Base-by-base conservation (phyloP, 2,888 invertebrate species). In the Pheosia gnoma region DNA sequence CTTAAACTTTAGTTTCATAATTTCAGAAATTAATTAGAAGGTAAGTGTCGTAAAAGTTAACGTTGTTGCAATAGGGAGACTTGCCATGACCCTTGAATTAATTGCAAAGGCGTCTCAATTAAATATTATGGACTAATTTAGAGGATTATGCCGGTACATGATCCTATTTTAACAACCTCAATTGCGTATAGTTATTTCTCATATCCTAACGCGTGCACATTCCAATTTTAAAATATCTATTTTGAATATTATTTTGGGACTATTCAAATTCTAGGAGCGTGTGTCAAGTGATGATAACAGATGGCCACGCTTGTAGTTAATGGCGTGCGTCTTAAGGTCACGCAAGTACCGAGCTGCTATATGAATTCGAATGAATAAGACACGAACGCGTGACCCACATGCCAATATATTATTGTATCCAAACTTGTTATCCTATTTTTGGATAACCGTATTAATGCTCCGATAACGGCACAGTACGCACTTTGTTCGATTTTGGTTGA, bases 221-320 rank as follows among this genome's bases (percentile, higher is more conserved):
- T 55, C 55, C 39, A 55, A 39, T 11, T 38, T 54, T 55, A 8
- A 39, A 39, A 36, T 49, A 55, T 55, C 59, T 59, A 61, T 62
- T 73, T 70, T 63, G 58, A 67, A 70, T 68, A 72, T 68, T 67
- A 68, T 63, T 72, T 65, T 59, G 51, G 63, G 62, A 61, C 53
- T 58, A 61, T 66, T 74, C 57, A 68, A 61, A 72, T 74, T 73
- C 66, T 41, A 63, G 52, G 61, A 62, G 70, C 70, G 72, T 70
- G 65, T 74, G 70, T 65, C 57, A 69, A 71, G 72, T 78, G 77
- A 76, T 72, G 78, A 80, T 81, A 79, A 81, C 75, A 77, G 71
- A 78, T 78, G 76, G 70, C 66, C 36, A 65, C 68, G 70, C 71
- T 56, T 61, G 58, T 49, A 72, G 68, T 69, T 72, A 72, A 74